Base-by-base conservation (phyloP, 2,113 vertebrate species). In the Microtus ochrogaster region DNA sequence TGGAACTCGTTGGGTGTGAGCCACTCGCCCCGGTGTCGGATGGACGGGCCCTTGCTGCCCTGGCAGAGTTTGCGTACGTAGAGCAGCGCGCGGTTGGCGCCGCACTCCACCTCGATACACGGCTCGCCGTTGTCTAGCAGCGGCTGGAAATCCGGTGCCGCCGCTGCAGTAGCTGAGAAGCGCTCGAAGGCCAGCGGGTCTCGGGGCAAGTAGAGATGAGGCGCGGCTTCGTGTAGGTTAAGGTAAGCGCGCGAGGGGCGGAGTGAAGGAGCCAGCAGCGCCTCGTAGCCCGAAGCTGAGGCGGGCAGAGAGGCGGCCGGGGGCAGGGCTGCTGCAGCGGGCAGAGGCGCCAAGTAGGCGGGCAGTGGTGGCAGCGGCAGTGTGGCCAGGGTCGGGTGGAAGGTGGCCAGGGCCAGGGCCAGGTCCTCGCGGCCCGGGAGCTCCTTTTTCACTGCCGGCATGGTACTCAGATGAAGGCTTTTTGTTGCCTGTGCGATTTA, bases 1-100 rank as follows among this genome's bases (percentile, higher is more conserved):
- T 99, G 99, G 98, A 99, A 99, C 98, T 99, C 99, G 97, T 99
- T 99, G 87, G 99, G 99, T 91, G 99, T 99, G 92, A 99, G 99
- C 99, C 99, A 99, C 98, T 99, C 99, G 85, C 99, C 99, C 97
- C 99, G 98, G 99, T 99, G 99, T 97, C 99, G 99, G 98, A 99
- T 99, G 49, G 99, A 99, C 85, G 99, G 99, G 97, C 99, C 99
- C 65, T 99, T 99, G 98, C 99, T 99, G 92, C 99, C 99, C 96
- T 99, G 99, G 98, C 99, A 99, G 98, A 99, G 99, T 98, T 99
- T 99, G 97, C 99, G 99, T 98, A 99, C 99, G 98, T 99, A 99
- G 97, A 99, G 99, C 98, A 99, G 98, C 96, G 99, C 99, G 97
- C 99, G 99, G 98, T 99, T 99, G 98, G 99, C 99, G 87, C 99